Base-by-base conservation (phyloP, 2,888 invertebrate species). In the Meloe dianella region DNA sequence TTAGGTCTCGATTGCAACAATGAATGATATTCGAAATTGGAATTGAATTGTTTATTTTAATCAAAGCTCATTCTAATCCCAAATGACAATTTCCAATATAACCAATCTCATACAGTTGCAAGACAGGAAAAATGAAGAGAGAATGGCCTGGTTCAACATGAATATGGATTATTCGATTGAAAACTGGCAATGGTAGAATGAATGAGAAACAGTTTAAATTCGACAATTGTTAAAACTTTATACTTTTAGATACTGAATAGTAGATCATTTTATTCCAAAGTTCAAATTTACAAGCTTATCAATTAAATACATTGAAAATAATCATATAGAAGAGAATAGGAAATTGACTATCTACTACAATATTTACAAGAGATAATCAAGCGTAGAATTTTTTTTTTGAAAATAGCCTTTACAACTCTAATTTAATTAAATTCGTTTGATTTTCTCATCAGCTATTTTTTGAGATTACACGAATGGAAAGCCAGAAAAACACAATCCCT, bases 41-140 rank as follows among this genome's bases (percentile, higher is more conserved):
- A 71, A 71, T 69, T 66, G 71, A 67, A 71, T 71, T 71, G 71
- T 71, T 66, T 64, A 68, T 67, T 68, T 68, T 67, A 69, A 71
- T 71, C 71, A 66, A 67, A 67, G 64, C 64, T 67, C 64, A 64
- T 67, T 67, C 64, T 57, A 54, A 57, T 35, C 29, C 61, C 24
- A 24, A 56, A 47, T 24, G 32, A 29, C 35, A 56, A 56, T 38
- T 57, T 61, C 20, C 67, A 58, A 54, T 64, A 10, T 22, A 22
- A 14, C 54, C 4, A 24, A 12, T 1, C 20, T 5, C 20, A 47
- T n/a, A 51, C 24, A 54, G 20, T 47, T 24, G 24, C 54, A 22
- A 54, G 24, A 54, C 22, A 24, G 12, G 12, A 24, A 54, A 54
- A 61, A 64, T 64, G 61, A 61, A 66, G 60, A 64, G 60, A 60